Percentiles rank a stretch among this genome's conserved stretches.
These are phyloP conservation scores for Drosophila meridionalis DNA, from an alignment of 2,888 invertebrate species.

Conservation along the genomic window DNA sequence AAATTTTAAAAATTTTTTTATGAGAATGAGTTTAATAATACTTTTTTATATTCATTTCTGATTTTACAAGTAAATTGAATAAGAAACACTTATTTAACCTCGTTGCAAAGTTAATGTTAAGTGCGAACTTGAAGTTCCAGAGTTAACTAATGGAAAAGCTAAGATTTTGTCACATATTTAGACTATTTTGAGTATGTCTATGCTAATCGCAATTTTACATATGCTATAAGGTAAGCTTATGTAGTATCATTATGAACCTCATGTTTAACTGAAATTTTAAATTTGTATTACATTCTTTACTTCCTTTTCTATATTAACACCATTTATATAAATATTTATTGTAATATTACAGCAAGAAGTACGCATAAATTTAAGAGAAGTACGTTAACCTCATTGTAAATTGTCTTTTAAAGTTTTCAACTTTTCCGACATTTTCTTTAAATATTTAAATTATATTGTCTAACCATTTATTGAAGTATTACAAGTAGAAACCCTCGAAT, in stretches of 20 bases:
- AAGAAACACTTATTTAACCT: background rate
- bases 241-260: background rate
- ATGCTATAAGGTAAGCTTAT: too few relatives aligned
- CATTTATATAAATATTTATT: slow-evolving; percentile 1
- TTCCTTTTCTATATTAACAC: background rate
- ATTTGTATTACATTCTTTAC: background rate
- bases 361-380: background rate
- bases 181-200: background rate
- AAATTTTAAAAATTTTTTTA: background rate
- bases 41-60: background rate
- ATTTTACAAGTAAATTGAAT: too few relatives aligned
- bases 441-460: slow-evolving; percentile 1
- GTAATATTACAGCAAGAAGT: background rate
- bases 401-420: background rate
- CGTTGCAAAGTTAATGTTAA: background rate
- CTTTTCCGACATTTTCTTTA: background rate
- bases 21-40: accelerated
- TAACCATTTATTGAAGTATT: slow-evolving; percentile 1
- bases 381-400: background rate
- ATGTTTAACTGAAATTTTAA: background rate
- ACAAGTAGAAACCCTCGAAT: slow-evolving; percentile 33
- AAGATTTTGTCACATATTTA: background rate
- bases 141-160: accelerated
- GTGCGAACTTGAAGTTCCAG: too few relatives aligned
- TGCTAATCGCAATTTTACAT: too few relatives aligned